A percentile compares a stretch with the other conserved stretches of the same genome.
phyloP scores from a whole-genome alignment of 2,888 invertebrate species.

The Heliconius ethilla region DNA sequence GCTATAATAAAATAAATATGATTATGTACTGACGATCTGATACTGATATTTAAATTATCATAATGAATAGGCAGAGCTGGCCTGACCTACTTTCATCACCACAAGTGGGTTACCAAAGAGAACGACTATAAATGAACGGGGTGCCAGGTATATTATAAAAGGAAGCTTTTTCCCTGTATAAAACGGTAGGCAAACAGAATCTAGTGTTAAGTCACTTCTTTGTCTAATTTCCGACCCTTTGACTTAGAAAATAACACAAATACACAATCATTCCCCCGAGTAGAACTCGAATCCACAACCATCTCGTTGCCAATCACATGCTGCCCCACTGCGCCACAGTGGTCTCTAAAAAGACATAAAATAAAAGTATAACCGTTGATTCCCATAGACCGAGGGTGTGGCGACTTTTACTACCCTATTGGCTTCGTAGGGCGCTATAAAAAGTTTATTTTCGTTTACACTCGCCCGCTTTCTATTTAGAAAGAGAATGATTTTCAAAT shows the following conservation, averaged over 20 bases:
- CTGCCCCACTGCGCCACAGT: background rate
- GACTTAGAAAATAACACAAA: background rate
- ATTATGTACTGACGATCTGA: background rate
- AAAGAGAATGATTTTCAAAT: background rate
- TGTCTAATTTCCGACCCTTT: background rate
- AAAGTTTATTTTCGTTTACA: conserved; percentile 14
- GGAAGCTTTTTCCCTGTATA: background rate
- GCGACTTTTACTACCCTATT: conserved; percentile 19
- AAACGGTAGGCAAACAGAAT: background rate
- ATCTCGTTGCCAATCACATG: background rate
- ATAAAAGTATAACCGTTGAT: conserved; percentile 11
- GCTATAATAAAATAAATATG: conserved; percentile 3
- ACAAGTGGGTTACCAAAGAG: conserved; percentile 26
- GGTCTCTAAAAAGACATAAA: background rate
- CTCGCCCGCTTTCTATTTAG: background rate
- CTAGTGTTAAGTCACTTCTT: background rate
- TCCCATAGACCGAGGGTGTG: conserved; percentile 17
- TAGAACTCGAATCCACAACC: background rate
- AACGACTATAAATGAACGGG: conserved; percentile 27
- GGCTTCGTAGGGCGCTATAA: background rate
- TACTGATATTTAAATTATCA: conserved; percentile 26
- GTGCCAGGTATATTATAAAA: conserved; percentile 27
- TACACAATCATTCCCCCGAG: background rate
- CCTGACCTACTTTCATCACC: conserved; percentile 34
- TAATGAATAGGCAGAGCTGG: conserved; percentile 22